Evolutionary conservation across 1,140 invertebrate genomes (phyloP).

Genomic region (Brachionus asplanchnoidis): DNA sequence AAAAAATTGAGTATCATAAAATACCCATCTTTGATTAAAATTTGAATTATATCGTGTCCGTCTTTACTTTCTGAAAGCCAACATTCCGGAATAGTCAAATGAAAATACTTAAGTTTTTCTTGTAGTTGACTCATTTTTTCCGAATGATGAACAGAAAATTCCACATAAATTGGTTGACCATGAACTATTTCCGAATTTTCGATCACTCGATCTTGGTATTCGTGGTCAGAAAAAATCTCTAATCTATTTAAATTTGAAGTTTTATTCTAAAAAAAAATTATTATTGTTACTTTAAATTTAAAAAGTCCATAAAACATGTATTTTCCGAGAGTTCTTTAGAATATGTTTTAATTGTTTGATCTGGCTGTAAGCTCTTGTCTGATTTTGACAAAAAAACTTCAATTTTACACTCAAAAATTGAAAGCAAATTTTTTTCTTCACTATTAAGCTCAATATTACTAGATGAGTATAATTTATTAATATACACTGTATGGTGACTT

Average conservation of each 20-base stretch:
- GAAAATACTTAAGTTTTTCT: constrained; percentile 15
- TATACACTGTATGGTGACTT: neutral
- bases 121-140: constrained; percentile 1
- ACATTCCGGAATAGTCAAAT: constrained; percentile 27
- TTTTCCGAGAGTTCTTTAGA: neutral
- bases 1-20: neutral
- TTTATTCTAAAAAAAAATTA: neutral
- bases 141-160: constrained; percentile 1
- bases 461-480: neutral
- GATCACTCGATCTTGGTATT: neutral
- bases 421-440: neutral
- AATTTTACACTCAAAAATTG: neutral
- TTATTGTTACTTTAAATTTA: neutral
- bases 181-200: neutral
- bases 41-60: neutral
- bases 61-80: neutral
- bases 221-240: neutral
- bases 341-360: neutral
- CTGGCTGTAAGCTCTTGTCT: neutral
- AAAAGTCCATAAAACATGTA: neutral
- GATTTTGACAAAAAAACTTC: neutral
- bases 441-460: neutral
- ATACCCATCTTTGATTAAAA: neutral
- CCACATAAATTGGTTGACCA: neutral
- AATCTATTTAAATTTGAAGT: neutral